phyloP scores from a whole-genome alignment of 2,888 invertebrate genomes.

The Xestia c-nigrum region DNA sequence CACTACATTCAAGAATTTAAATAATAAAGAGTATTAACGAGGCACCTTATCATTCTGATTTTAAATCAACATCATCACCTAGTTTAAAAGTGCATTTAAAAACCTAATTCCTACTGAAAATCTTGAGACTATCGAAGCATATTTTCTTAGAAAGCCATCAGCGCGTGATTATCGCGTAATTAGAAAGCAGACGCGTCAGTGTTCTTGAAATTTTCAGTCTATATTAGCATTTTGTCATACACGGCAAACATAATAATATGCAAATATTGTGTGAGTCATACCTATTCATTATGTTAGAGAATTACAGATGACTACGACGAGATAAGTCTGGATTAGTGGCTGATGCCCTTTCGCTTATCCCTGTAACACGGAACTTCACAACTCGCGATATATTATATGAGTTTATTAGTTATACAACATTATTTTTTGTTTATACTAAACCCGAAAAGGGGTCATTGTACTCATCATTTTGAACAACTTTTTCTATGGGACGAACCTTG shows the following conservation, averaged over 20 bases:
- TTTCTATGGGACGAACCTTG: too few species aligned
- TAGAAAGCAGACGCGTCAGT: constrained; percentile 43
- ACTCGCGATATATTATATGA: too few species aligned
- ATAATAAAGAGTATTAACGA: not conserved
- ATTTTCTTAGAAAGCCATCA: constrained; percentile 44
- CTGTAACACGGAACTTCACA: not conserved
- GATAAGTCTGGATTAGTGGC: not conserved
- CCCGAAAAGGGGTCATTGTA: too few species aligned
- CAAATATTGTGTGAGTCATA: constrained; percentile 34
- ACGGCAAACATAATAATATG: constrained; percentile 1
- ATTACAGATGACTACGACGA: not conserved
- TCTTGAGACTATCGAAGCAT: constrained; percentile 28
- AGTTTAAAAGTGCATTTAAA: not conserved
- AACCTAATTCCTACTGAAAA: constrained; percentile 1
- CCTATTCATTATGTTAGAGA: not conserved
- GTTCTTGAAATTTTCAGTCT: constrained; percentile 54
- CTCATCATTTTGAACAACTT: too few species aligned
- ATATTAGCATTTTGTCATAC: constrained; percentile 33
- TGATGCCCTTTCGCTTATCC: not conserved
- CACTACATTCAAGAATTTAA: not conserved
- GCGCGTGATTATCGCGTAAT: constrained; percentile 42
- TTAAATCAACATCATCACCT: not conserved
- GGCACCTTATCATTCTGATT: not conserved
- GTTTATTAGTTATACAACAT: too few species aligned
- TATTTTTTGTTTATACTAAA: too few species aligned